Evolutionary conservation across 92 coral and sea anemone genomes (phyloP), one percentile per base, ranked within the genome.

Genomic region (Porites divaricata): DNA sequence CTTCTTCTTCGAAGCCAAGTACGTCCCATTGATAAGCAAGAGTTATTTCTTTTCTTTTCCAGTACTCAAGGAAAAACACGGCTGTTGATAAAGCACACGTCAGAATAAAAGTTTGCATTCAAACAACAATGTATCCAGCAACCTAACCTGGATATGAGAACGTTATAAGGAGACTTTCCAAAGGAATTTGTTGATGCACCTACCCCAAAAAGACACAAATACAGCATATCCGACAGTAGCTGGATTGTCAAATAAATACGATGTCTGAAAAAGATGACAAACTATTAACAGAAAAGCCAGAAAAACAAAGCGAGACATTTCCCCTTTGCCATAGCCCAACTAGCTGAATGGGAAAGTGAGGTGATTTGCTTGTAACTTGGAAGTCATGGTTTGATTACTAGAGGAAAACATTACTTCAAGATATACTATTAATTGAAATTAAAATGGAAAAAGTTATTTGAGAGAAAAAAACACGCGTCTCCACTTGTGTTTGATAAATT

Each of bases 131-230:
- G 45, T 35, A 35, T 35, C 45, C 45, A 35, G 45, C 45, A 35
- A 35, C 45, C 45, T 35, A 35, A 4, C 6, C 45, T 35, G 45
- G 45, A 3, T 4, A 35, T 35, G 45, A 35, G 59, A 54, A 54
- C 17, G 10, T 8, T 54, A 15, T 54, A 2, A 54, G 10, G 59
- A 54, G 12, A 54, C 14, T 54, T 4, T 15, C 59, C 16, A 15
- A 54, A 54, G 9, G 59, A 54, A 1, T 11, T 66, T 13, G 14
- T 4, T 7, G 58, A 8, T 35, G 12, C 5, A 87, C 98, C 85
- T 61, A 94, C 98, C 98, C 98, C 98, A 94, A 86, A 94, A 94
- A 8, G 98, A 77, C 23, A 94, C 98, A 54, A 94, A 94, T 15
- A 94, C 89, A 26, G 98, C 93, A 74, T 94, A 94, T 17, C 87